phyloP scores from a whole-genome alignment of 2,797 vertebrate genomes.

The Pelochelys cantorii region DNA sequence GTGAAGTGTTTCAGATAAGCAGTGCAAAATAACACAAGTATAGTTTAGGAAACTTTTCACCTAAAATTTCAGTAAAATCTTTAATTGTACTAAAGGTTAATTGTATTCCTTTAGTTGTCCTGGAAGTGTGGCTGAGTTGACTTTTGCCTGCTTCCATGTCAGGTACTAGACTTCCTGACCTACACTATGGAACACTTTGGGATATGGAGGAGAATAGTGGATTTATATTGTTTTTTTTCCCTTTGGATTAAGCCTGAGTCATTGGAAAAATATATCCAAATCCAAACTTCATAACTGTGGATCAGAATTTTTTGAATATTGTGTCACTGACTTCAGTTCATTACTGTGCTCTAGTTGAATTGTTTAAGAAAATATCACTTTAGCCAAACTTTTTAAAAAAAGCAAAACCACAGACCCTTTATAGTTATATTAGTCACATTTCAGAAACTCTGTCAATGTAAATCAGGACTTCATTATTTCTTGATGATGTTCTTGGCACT shows the following conservation, averaged over 20 bases:
- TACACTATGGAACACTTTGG: constrained; percentile 69
- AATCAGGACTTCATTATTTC: neutral
- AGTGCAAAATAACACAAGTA: neutral
- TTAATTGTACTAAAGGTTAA: neutral
- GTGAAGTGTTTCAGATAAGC: neutral
- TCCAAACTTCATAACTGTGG: neutral
- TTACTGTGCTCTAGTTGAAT: constrained; percentile 10
- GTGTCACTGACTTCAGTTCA: constrained; percentile 8
- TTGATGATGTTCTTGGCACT: neutral
- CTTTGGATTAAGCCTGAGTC: neutral
- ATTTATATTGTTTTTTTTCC: neutral
- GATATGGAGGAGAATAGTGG: constrained; percentile 37
- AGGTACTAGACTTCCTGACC: constrained; percentile 58
- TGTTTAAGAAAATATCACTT: neutral
- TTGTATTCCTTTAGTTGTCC: neutral
- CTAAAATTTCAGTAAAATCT: neutral
- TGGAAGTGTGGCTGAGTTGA: neutral
- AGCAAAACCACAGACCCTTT: neutral
- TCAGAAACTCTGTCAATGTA: neutral
- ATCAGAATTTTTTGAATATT: neutral
- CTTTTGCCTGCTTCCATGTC: neutral
- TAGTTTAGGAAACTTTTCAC: neutral
- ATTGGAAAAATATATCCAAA: constrained; percentile 14
- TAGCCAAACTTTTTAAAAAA: neutral
- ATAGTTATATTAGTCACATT: neutral